Evolutionary conservation across 2,797 vertebrate genomes (phyloP).

Genomic region (Rhinella marina): DNA sequence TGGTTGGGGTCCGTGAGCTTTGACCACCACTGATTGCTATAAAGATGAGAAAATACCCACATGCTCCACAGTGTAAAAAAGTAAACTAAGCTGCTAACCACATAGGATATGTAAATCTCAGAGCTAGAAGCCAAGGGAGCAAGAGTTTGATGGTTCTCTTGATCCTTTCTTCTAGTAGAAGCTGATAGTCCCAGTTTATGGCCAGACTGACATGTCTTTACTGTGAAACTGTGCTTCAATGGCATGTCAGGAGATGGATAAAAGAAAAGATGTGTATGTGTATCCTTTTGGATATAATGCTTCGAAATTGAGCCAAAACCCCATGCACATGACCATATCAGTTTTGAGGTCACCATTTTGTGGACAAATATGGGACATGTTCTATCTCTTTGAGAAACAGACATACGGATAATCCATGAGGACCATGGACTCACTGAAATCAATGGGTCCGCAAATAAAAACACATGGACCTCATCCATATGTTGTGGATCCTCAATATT

Average conservation of each 20-base stretch:
- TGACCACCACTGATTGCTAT: neutral
- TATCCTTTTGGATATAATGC: neutral
- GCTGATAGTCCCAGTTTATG: neutral
- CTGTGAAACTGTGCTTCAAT: neutral
- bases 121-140: neutral
- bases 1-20: neutral
- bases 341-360: too few relatives aligned
- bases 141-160: neutral
- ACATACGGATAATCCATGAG: too few relatives aligned
- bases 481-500: too few relatives aligned
- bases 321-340: too few relatives aligned
- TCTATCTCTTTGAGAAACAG: too few relatives aligned
- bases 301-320: neutral
- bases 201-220: neutral
- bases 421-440: too few relatives aligned
- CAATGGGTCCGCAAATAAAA: too few relatives aligned
- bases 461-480: too few relatives aligned
- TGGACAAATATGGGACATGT: too few relatives aligned
- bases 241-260: neutral
- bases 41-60: neutral
- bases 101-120: neutral
- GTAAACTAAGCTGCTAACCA: neutral
- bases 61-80: neutral
- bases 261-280: neutral
- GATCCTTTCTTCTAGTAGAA: neutral